Evolutionary conservation across 2,113 vertebrate species (phyloP).

Genomic region (Triplophysa siluroides): DNA sequence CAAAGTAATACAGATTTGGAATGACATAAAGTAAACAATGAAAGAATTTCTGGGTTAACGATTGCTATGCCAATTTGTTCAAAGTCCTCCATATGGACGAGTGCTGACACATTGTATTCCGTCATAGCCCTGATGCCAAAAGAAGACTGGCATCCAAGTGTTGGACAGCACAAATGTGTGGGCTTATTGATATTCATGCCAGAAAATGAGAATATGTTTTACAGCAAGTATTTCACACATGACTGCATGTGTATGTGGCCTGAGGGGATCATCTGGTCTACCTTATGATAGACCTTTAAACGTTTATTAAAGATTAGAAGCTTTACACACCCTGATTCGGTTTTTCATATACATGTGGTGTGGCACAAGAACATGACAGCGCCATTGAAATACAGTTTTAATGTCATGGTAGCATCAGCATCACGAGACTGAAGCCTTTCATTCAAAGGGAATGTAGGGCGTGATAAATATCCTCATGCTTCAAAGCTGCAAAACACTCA

Average conservation of each 20-base stretch:
- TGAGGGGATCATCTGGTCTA: constrained; percentile 7
- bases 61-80: neutral
- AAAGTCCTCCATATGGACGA: constrained; percentile 6
- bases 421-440: constrained; percentile 46
- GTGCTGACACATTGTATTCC: neutral
- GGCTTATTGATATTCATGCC: constrained; percentile 25
- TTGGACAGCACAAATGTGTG: constrained; percentile 12
- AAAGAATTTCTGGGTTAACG: neutral
- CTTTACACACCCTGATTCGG: neutral
- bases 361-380: neutral
- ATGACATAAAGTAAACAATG: no score
- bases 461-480: constrained; percentile 60
- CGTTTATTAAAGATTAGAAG: constrained; percentile 53
- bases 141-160: neutral
- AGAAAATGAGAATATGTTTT: constrained; percentile 23
- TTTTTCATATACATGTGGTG: neutral
- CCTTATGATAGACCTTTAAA: constrained; percentile 43
- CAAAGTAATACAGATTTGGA: no score
- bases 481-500: constrained; percentile 55
- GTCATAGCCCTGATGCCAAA: neutral
- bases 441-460: constrained; percentile 63
- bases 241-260: constrained; percentile 30
- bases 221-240: constrained; percentile 34
- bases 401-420: constrained; percentile 30
- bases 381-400: neutral